Evolutionary conservation across 2,888 invertebrate species (phyloP).

Genomic region (Theristus sp.): DNA sequence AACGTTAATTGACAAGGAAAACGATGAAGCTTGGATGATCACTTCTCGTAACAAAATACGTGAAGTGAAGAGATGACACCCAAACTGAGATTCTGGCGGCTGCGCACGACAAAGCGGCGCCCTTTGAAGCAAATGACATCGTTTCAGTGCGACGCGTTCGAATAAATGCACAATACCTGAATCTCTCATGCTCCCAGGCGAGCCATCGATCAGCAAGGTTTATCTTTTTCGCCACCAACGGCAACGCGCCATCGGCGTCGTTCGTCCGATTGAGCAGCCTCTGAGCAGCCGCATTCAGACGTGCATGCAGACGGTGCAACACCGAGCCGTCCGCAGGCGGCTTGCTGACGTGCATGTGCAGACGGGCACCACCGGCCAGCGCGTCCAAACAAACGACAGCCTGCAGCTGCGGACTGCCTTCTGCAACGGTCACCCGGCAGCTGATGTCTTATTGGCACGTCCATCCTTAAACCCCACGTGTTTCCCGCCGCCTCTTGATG

Average conservation of each 20-base stretch:
- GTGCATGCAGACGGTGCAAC: neutral
- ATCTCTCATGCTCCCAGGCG: slow-evolving; percentile 88
- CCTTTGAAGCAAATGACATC: no score
- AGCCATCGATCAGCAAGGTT: slow-evolving; percentile 74
- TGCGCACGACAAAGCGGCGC: no score
- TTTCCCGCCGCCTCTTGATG: no score
- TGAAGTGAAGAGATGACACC: no score
- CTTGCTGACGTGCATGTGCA: slow-evolving; percentile 85
- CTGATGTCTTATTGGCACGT: no score
- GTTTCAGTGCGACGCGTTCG: no score
- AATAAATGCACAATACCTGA: no score
- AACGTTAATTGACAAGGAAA: no score
- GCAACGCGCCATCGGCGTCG: slow-evolving; percentile 7
- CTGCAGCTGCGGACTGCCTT: neutral
- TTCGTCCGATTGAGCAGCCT: neutral
- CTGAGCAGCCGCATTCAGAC: neutral
- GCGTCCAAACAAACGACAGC: slow-evolving; percentile 72
- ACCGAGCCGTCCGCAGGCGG: neutral
- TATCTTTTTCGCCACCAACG: slow-evolving; percentile 65
- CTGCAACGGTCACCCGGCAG: neutral
- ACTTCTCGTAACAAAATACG: no score
- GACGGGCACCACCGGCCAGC: slow-evolving; percentile 42
- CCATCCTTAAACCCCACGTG: no score
- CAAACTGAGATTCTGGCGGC: no score
- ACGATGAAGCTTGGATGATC: no score